Conservation (phyloP, 2,888 invertebrate species). For the Drosophila picticornis region DNA sequence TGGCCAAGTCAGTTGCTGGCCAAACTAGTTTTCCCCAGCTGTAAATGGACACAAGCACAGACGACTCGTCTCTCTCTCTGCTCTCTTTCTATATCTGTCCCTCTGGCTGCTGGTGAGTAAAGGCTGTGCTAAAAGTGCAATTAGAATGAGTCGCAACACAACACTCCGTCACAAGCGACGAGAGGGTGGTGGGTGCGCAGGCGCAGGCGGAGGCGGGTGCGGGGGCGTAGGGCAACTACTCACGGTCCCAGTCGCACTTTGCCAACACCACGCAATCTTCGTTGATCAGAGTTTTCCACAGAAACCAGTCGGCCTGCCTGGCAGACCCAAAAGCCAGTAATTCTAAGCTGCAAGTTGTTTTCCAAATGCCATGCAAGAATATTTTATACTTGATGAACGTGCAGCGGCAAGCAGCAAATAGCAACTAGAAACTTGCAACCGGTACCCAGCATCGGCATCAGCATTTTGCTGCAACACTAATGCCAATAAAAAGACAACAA, state of each 20-base stretch:
- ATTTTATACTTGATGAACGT: slow-evolving; percentile 71
- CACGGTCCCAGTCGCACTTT: slow-evolving; percentile 48
- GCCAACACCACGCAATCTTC: slow-evolving; percentile 62
- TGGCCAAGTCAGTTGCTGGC: slow-evolving; percentile 50
- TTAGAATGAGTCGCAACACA: slow-evolving; percentile 64
- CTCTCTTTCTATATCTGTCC: slow-evolving; percentile 6
- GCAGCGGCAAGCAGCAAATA: slow-evolving; percentile 37
- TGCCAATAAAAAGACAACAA: slow-evolving; percentile 54
- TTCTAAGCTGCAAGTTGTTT: slow-evolving; percentile 73
- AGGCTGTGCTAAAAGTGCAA: slow-evolving; percentile 61
- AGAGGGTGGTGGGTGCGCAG: slow-evolving; percentile 8
- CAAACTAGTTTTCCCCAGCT: slow-evolving; percentile 66
- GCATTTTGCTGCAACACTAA: slow-evolving; percentile 40
- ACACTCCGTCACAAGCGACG: slow-evolving; percentile 27
- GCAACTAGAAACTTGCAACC: slow-evolving; percentile 49
- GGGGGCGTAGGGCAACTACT: slow-evolving; percentile 62
- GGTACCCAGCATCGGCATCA: slow-evolving; percentile 47
- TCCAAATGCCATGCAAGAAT: slow-evolving; percentile 77
- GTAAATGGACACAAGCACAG: slow-evolving; percentile 49
- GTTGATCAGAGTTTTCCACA: slow-evolving; percentile 51
- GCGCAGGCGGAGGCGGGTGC: slow-evolving; percentile 9
- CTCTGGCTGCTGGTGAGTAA: slow-evolving; percentile 29
- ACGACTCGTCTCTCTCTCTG: slow-evolving; percentile 13
- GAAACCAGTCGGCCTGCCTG: slow-evolving; percentile 59
- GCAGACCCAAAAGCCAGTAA: slow-evolving; percentile 51